Base-by-base conservation (phyloP, 2,797 vertebrate genomes). In the Silurus aristotelis region DNA sequence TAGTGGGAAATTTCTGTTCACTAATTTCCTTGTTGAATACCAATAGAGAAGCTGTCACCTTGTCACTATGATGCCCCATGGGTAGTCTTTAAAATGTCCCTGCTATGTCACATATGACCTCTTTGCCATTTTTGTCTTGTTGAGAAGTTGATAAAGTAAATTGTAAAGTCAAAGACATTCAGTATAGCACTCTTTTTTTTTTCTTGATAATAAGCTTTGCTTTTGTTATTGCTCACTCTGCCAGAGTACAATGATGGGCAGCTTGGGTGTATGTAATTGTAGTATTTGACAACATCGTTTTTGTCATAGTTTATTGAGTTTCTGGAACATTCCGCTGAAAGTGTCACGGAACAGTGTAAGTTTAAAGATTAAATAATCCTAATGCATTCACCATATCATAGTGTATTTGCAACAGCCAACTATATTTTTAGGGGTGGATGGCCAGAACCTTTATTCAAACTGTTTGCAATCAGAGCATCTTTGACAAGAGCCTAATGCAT, bases 261-360 rank as follows among this genome's bases (percentile, higher is more conserved):
- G 31, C n/a, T 38, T 20, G 73, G 73, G 15, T 63, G 12, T 63
- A n/a, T 20, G 38, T 17, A 80, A 80, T n/a, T 48, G 31, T 64
- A 80, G 38, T 48, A 63, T 43, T 63, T 79, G 60, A 79, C 77
- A 79, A 79, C 60, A 17, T 27, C n/a, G 4, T 64, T n/a, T 76
- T 79, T 80, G 22, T 20, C 22, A 25, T 10, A 38, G 31, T 43
- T 14, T 63, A 46, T 63, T 80, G 38, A 15, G 15, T 48, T 5
- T 43, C 38, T 80, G 38, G 13, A 66, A 80, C 78, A 48, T 66
- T 64, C 12, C 52, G 6, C 60, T 80, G 43, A 6, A 80, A 80
- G 15, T 8, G 13, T 22, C 2, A 63, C 22, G 6, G 15, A 63
- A 38, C 27, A 80, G 22, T 3, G 6, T 46, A 38, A 10, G 6